phyloP scores from a whole-genome alignment of 2,888 invertebrate species.

The Macaria liturata region DNA sequence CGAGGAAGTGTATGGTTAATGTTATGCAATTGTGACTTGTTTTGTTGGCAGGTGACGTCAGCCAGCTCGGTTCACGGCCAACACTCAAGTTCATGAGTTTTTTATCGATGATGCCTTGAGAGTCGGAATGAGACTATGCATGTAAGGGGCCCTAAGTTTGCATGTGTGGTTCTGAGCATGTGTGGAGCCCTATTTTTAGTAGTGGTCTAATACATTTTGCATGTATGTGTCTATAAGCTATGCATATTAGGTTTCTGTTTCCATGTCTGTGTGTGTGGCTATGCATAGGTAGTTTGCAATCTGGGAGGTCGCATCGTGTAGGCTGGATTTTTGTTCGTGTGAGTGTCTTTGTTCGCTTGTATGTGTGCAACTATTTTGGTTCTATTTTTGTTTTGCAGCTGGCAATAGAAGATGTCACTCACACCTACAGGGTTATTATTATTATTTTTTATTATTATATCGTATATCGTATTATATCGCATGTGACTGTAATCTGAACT shows the following conservation, averaged over 20 bases:
- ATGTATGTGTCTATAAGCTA: conserved; percentile 3
- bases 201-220: conserved; percentile 9
- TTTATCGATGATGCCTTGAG: conserved; percentile 37
- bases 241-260: conserved; percentile 5
- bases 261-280: conserved; percentile 1
- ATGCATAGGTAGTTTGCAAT: conserved; percentile 21
- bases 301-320: conserved; percentile 23
- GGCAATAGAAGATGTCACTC: conserved; percentile 21
- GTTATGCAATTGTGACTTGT: conserved; percentile 74
- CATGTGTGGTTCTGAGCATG: conserved; percentile 28
- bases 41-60: conserved; percentile 66
- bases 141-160: conserved; percentile 33
- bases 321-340: conserved; percentile 14
- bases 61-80: conserved; percentile 63
- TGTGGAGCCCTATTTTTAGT: conserved; percentile 25
- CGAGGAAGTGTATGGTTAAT: conserved; percentile 50
- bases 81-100: conserved; percentile 62
- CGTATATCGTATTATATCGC: too few species aligned
- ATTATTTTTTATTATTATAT: too few species aligned
- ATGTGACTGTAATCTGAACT: too few species aligned
- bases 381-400: conserved; percentile 25
- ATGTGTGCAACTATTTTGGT: conserved; percentile 23
- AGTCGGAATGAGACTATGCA: conserved; percentile 34
- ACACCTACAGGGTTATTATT: neutral
- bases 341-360: conserved; percentile 14